Evolutionary conservation across 2,888 invertebrate genomes (phyloP).

Genomic region (Drosophila subquinaria): DNA sequence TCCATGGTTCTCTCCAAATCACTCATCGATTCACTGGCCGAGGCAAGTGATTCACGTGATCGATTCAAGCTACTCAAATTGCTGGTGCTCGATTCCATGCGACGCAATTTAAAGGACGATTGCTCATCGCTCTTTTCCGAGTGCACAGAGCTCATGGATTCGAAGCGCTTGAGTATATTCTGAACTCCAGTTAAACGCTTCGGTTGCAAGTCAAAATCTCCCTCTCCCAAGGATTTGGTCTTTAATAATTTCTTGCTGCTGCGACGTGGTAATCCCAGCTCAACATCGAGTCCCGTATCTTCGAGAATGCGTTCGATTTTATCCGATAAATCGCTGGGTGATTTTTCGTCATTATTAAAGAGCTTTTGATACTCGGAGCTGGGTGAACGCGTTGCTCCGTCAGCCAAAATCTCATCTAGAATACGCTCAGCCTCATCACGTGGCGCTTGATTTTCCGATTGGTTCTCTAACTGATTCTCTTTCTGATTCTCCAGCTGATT

Average conservation of each 20-base stretch:
- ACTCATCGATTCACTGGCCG: slow-evolving; percentile 78
- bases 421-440: slow-evolving; percentile 82
- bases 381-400: slow-evolving; percentile 80
- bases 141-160: slow-evolving; percentile 82
- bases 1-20: slow-evolving; percentile 85
- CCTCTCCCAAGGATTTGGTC: slow-evolving; percentile 82
- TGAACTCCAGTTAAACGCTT: slow-evolving; percentile 73
- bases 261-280: slow-evolving; percentile 74
- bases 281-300: slow-evolving; percentile 82
- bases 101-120: slow-evolving; percentile 72
- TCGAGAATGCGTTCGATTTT: slow-evolving; percentile 84
- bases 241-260: slow-evolving; percentile 77
- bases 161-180: slow-evolving; percentile 82
- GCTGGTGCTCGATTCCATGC: slow-evolving; percentile 82
- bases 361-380: slow-evolving; percentile 84
- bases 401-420: slow-evolving; percentile 83
- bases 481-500: slow-evolving; percentile 2
- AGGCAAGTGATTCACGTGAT: slow-evolving; percentile 80
- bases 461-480: slow-evolving; percentile 16
- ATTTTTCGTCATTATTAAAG: slow-evolving; percentile 84
- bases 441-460: slow-evolving; percentile 34
- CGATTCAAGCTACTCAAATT: slow-evolving; percentile 81
- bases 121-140: slow-evolving; percentile 76
- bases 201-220: slow-evolving; percentile 69
- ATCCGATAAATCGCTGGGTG: slow-evolving; percentile 85